A percentile compares a stretch with the other conserved stretches of the same genome.
These are phyloP conservation scores for Bettongia penicillata DNA, from an alignment of 2,113 vertebrate genomes.

Conservation along the genomic window DNA sequence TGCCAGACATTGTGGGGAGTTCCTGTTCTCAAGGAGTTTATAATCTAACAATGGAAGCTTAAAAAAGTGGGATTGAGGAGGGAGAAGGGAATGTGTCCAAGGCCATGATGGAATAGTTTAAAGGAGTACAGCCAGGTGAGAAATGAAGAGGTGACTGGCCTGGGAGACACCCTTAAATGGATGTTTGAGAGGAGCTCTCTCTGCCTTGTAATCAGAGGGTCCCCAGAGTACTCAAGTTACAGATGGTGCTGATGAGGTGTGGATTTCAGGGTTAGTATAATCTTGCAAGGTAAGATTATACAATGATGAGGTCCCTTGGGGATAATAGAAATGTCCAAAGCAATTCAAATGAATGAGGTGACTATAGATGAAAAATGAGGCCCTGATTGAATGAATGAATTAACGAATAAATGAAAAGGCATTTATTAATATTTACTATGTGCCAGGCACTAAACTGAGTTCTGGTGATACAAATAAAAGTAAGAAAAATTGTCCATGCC, in stretches of 20 bases:
- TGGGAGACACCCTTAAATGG: background rate
- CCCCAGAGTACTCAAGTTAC: background rate
- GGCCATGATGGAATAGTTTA: background rate
- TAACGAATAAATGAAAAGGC: background rate
- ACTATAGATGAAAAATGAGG: background rate
- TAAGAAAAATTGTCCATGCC: background rate
- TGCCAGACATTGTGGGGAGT: background rate
- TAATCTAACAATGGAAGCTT: background rate
- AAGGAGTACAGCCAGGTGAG: background rate
- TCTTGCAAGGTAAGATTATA: background rate
- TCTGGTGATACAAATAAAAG: background rate
- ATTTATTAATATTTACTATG: background rate
- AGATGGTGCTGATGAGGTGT: background rate
- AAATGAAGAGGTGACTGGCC: background rate
- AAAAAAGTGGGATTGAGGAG: background rate
- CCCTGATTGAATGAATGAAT: no score
- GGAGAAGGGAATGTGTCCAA: background rate
- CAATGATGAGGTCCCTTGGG: background rate
- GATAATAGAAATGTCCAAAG: background rate
- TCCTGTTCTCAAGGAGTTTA: background rate
- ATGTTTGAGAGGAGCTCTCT: background rate
- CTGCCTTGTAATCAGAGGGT: background rate
- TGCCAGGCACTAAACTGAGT: background rate
- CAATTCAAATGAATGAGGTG: background rate
- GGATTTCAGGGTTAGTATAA: background rate